Evolutionary conservation across 2,797 vertebrate genomes (phyloP).

Genomic region (Pristis pectinata): DNA sequence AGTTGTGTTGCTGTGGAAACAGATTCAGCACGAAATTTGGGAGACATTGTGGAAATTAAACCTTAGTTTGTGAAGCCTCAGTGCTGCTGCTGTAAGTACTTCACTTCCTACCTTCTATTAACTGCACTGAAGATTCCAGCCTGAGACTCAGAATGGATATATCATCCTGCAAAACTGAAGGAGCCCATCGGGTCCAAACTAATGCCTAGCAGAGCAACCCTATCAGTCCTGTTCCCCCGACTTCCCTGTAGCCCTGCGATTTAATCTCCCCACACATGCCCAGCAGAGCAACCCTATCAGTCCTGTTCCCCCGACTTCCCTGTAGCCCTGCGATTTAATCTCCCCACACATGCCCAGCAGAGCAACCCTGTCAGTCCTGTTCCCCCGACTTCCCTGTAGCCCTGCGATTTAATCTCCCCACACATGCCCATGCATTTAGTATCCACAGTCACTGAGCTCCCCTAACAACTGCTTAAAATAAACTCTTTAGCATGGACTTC

Average conservation of each 20-base stretch:
- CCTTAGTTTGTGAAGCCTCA: not conserved
- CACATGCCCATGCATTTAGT: not conserved
- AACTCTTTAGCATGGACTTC: not conserved
- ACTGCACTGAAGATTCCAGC: not conserved
- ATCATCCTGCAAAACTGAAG: not conserved
- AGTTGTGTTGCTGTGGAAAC: not conserved
- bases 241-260: too few species aligned
- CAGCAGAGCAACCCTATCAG: too few species aligned
- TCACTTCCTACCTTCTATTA: not conserved
- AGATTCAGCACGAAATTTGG: not conserved
- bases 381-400: too few species aligned
- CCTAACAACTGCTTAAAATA: not conserved
- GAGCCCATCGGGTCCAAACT: too few species aligned
- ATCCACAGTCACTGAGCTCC: too few species aligned
- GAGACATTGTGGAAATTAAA: not conserved
- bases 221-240: too few species aligned
- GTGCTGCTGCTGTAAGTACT: not conserved
- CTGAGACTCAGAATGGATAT: not conserved
- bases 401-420: too few species aligned
- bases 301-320: too few species aligned
- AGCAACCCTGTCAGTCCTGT: too few species aligned
- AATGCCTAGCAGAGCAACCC: too few species aligned
- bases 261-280: too few species aligned
- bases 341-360: not conserved
- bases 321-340: too few species aligned